Conservation (phyloP, 2,888 invertebrate genomes). For the Acronicta leporina region DNA sequence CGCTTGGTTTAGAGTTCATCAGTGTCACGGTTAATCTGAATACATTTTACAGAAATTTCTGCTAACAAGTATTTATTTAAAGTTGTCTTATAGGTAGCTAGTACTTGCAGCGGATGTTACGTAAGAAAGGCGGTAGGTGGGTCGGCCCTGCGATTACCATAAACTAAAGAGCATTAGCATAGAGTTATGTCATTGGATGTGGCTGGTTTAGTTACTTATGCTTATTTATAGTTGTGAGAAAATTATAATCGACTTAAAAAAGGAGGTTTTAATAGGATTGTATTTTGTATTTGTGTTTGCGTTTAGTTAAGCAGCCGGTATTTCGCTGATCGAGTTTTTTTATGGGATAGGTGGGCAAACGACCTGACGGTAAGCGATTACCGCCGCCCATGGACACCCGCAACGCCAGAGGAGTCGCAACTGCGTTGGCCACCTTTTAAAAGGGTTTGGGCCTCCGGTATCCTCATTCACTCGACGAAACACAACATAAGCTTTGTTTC, state of each 20-base stretch:
- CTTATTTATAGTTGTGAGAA: conserved; percentile 20
- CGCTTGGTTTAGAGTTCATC: conserved; percentile 27
- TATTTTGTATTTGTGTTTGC: no score
- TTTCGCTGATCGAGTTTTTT: no score
- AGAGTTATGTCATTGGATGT: conserved; percentile 46
- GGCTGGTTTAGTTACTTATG: conserved; percentile 53
- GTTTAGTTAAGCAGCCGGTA: no score
- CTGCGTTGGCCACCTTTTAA: no score
- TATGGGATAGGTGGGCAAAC: no score
- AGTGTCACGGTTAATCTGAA: conserved; percentile 38
- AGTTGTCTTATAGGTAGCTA: conserved; percentile 1
- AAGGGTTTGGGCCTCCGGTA: no score
- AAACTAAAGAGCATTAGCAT: conserved; percentile 45
- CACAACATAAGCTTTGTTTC: no score
- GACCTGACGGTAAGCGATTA: no score
- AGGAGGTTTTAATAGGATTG: no score
- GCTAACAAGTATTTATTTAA: conserved; percentile 12
- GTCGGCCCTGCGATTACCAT: conserved; percentile 48
- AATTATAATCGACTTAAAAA: conserved; percentile 8
- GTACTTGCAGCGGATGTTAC: conserved; percentile 38
- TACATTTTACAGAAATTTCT: conserved; percentile 15
- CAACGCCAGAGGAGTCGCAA: no score
- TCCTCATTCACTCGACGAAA: no score
- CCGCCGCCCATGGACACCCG: no score
- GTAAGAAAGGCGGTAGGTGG: conserved; percentile 47